These are phyloP conservation scores for Taurulus bubalis DNA, from an alignment of 2,113 vertebrate species.

Conservation along the genomic window DNA sequence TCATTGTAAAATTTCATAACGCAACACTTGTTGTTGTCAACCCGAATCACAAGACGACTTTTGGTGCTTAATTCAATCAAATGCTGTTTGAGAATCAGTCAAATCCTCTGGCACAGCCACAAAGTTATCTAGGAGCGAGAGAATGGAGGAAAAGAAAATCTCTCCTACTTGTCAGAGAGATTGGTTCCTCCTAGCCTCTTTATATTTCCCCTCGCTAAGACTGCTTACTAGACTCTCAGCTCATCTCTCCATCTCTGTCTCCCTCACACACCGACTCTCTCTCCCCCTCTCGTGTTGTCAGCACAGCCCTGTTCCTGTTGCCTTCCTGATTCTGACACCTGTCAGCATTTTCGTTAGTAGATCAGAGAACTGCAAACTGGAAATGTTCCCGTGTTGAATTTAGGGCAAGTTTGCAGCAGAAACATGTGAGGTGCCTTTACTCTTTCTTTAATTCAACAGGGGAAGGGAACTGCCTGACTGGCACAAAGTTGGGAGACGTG, in stretches of 20 bases:
- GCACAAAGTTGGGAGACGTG: constrained; percentile 66
- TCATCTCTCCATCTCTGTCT: constrained; percentile 78
- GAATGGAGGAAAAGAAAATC: constrained; percentile 29
- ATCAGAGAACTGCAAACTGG: constrained; percentile 80
- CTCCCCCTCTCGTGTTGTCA: constrained; percentile 72
- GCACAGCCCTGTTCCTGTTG: constrained; percentile 72
- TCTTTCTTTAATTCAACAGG: constrained; percentile 75
- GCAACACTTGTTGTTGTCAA: constrained; percentile 57
- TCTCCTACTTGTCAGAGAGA: constrained; percentile 73
- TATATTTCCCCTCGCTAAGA: constrained; percentile 68
- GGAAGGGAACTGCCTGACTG: constrained; percentile 70
- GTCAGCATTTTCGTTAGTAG: constrained; percentile 83
- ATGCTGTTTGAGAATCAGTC: constrained; percentile 72
- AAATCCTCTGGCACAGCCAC: constrained; percentile 59
- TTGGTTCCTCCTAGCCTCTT: constrained; percentile 70
- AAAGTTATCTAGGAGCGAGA: constrained; percentile 50
- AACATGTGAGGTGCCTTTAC: constrained; percentile 74
- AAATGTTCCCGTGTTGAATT: constrained; percentile 81
- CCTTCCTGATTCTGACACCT: constrained; percentile 83
- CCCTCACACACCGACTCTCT: constrained; percentile 48
- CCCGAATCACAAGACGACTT: constrained; percentile 46
- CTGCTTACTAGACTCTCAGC: constrained; percentile 78
- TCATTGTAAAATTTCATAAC: constrained; percentile 66
- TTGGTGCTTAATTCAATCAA: constrained; percentile 77
- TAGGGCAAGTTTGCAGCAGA: constrained; percentile 75